Base-by-base conservation (phyloP, 2,797 vertebrate genomes). In the Acanthornis magna region DNA sequence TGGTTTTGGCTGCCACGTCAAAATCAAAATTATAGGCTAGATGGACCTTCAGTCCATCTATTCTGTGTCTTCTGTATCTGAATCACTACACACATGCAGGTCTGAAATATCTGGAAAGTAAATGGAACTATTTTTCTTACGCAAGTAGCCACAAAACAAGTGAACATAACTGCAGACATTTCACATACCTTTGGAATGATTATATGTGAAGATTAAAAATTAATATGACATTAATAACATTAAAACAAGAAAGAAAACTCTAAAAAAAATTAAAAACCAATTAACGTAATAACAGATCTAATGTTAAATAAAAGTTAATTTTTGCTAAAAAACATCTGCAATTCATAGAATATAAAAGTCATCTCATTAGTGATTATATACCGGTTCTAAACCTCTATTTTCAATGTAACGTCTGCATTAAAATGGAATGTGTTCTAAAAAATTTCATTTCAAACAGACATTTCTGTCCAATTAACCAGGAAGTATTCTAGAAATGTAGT, bases 401-500 rank as follows among this genome's bases (percentile, higher is more conserved):
- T 17, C 5, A 73, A 19, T 21, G 3, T 62, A 77, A 29, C 10
- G 53, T 40, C 21, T 0, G 2, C 12, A 36, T 72, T 65, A 61
- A 11, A 82, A 58, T 11, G 4, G 7, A 87, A 62, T 51, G 1
- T 43, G 2, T n/a, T 96, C 45, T 23, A 34, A 67, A 60, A 19
- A 8, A 9, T 7, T 60, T 93, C 2, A 9, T 92, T 84, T 73
- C 22, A 88, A 19, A 54, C 40, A 50, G 58, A 16, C 1, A 4
- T 73, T 92, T 96, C 92, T 91, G 47, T 48, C 53, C 16, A 94
- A 50, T 67, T 89, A 74, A 54, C 20, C 66, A 3, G 45, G 17
- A 94, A 88, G 93, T 89, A 73, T 34, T 94, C 82, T 93, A 91
- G 76, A 93, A 90, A 96, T 14, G 9, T 26, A 81, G 17, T 83